Conservation (phyloP, 2,888 invertebrate genomes). For the Phymatocera aterrima region DNA sequence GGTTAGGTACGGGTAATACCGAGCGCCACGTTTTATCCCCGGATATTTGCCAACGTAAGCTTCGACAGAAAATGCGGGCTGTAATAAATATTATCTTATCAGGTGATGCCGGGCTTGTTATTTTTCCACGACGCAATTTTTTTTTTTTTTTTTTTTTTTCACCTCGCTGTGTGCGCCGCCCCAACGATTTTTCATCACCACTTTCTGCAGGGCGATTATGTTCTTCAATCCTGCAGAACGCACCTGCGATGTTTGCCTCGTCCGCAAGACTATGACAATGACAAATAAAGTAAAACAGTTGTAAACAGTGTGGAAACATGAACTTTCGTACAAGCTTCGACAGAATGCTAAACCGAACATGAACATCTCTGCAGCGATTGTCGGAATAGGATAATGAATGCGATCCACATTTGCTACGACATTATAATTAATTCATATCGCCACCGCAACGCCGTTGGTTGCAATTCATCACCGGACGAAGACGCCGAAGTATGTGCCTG, state of each 20-base stretch:
- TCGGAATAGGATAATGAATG: too few species aligned
- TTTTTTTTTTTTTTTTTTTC: background rate
- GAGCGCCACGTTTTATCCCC: constrained; percentile 8
- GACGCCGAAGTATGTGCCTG: background rate
- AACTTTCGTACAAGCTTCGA: too few species aligned
- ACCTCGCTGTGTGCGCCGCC: background rate
- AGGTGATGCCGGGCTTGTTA: constrained; percentile 2
- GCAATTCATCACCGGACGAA: too few species aligned
- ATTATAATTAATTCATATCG: too few species aligned
- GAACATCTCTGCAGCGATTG: too few species aligned
- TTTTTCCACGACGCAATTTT: background rate
- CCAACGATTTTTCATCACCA: background rate
- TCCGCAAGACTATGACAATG: too few species aligned
- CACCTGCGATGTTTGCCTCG: too few species aligned
- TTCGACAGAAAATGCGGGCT: constrained; percentile 14
- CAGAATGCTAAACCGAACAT: too few species aligned
- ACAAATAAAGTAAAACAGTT: too few species aligned
- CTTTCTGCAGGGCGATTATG: background rate
- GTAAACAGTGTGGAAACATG: too few species aligned
- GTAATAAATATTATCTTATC: constrained; percentile 34
- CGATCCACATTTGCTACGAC: too few species aligned
- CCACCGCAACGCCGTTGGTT: too few species aligned
- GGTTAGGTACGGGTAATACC: background rate
- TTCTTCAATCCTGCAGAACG: background rate
- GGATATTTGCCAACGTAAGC: constrained; percentile 23